Conservation (phyloP, 2,888 invertebrate species). For the Nymphalis urticae region DNA sequence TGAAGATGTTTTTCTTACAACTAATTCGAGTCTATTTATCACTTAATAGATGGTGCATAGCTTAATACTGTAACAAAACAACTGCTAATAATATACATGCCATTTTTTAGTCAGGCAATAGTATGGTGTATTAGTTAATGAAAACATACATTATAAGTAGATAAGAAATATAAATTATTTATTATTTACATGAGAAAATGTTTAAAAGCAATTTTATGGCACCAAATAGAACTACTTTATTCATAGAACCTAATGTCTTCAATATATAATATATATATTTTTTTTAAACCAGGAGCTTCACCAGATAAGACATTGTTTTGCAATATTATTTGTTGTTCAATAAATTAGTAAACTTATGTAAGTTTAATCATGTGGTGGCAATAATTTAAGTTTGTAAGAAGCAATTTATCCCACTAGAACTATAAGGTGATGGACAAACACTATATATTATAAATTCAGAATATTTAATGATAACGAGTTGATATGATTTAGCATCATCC, state of each 20-base stretch:
- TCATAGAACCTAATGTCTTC: background rate
- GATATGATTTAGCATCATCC: slow-evolving; percentile 47
- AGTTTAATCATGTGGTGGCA: slow-evolving; percentile 38
- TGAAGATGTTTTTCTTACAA: slow-evolving; percentile 31
- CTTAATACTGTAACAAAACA: slow-evolving; percentile 35
- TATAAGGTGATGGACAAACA: slow-evolving; percentile 41
- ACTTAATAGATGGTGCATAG: slow-evolving; percentile 30
- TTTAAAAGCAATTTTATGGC: slow-evolving; percentile 36
- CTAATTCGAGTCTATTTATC: slow-evolving; percentile 35
- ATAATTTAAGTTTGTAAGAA: slow-evolving; percentile 36
- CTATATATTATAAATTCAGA: slow-evolving; percentile 41
- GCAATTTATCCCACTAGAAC: slow-evolving; percentile 41
- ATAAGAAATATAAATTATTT: slow-evolving; percentile 17
- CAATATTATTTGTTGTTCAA: slow-evolving; percentile 35
- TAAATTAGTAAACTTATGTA: slow-evolving; percentile 39
- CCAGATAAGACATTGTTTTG: slow-evolving; percentile 56
- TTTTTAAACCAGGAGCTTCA: slow-evolving; percentile 37
- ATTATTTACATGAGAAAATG: slow-evolving; percentile 30
- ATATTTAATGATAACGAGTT: slow-evolving; percentile 44
- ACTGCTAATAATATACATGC: slow-evolving; percentile 15
- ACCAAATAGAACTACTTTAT: slow-evolving; percentile 28
- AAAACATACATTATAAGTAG: slow-evolving; percentile 13
- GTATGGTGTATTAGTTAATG: slow-evolving; percentile 5
- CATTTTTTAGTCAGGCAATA: slow-evolving; percentile 17
- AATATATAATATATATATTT: background rate